Conservation (phyloP, 2,888 invertebrate genomes). For the Crocallis elinguaria region DNA sequence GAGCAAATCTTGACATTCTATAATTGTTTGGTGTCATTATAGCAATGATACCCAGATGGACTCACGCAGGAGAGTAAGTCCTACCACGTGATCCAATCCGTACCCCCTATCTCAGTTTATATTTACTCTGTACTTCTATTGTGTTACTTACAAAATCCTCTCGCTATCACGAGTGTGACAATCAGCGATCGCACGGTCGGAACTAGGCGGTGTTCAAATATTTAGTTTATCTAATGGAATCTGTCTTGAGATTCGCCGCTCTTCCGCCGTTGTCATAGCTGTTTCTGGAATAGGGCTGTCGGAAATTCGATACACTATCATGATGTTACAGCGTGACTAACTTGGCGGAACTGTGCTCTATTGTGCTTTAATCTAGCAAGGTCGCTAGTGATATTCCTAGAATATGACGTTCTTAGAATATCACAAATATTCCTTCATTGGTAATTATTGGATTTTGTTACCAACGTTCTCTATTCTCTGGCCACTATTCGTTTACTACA, state of each 20-base stretch:
- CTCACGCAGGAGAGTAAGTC: too few relatives aligned
- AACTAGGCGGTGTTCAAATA: conserved; percentile 41
- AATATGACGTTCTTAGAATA: too few relatives aligned
- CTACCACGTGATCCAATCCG: too few relatives aligned
- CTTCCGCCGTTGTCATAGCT: conserved; percentile 14
- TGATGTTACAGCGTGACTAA: conserved; percentile 16
- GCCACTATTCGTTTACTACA: too few relatives aligned
- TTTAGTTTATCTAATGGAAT: conserved; percentile 47
- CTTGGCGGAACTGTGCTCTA: conserved; percentile 2
- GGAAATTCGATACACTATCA: conserved; percentile 25
- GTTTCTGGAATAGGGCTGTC: conserved; percentile 3
- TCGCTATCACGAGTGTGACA: conserved; percentile 4
- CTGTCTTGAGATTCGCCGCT: conserved; percentile 17
- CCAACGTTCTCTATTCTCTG: too few relatives aligned
- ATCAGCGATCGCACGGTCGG: conserved; percentile 7
- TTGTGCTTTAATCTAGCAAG: not conserved
- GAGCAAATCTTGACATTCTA: too few relatives aligned
- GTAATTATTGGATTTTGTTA: too few relatives aligned
- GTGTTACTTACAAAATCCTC: conserved; percentile 2
- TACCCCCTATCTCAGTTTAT: not conserved
- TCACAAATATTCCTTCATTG: too few relatives aligned
- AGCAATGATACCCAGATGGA: too few relatives aligned
- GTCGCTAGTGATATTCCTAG: not conserved
- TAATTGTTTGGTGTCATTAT: too few relatives aligned
- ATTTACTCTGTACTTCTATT: not conserved